Evolutionary conservation across 35 echinoderm and acorn worm genomes (phyloP).

Genomic region (Ophiothrix spiculata): DNA sequence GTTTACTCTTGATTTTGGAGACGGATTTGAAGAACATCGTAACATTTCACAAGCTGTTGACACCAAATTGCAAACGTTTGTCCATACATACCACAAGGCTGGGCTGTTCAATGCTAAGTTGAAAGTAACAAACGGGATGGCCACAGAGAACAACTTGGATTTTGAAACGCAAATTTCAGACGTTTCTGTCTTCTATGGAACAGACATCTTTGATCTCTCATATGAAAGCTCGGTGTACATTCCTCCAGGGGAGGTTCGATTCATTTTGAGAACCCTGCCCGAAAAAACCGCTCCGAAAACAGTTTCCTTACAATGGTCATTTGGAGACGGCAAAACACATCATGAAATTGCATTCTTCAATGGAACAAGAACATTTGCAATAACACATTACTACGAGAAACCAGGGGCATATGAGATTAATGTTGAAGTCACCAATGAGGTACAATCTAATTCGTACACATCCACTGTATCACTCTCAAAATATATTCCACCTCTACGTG

Average conservation of each 20-base stretch:
- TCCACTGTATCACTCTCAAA: background rate
- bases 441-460: background rate
- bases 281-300: background rate
- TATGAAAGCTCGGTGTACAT: constrained; percentile 22
- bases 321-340: background rate
- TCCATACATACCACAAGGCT: constrained; percentile 8
- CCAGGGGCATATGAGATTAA: constrained; percentile 30
- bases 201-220: constrained; percentile 1
- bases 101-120: constrained; percentile 16
- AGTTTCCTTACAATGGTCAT: background rate
- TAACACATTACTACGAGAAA: constrained; percentile 23
- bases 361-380: background rate
- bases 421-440: constrained; percentile 11
- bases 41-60: background rate
- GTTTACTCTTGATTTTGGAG: constrained; percentile 14
- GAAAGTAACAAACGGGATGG: background rate
- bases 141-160: background rate
- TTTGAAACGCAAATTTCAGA: background rate
- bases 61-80: constrained; percentile 3
- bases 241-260: background rate
- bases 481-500: background rate
- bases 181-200: constrained; percentile 13
- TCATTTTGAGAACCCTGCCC: constrained; percentile 6
- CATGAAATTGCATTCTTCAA: background rate
- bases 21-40: background rate